phyloP scores from a whole-genome alignment of 2,888 invertebrate genomes.

The Campoplex nolae region DNA sequence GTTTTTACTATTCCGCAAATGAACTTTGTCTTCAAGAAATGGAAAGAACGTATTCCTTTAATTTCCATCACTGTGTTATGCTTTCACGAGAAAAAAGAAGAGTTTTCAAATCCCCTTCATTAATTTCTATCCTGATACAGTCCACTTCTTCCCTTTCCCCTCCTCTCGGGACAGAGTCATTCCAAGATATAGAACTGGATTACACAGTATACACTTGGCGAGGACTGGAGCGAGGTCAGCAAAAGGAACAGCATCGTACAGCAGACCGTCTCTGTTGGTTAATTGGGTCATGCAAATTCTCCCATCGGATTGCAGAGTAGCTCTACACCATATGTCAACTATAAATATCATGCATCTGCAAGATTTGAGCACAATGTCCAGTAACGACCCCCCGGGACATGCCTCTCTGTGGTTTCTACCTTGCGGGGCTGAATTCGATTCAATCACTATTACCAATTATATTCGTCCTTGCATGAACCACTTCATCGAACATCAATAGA shows the following conservation, averaged over 20 bases:
- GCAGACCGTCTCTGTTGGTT: constrained; percentile 51
- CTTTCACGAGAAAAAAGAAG: background rate
- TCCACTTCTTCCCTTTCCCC: background rate
- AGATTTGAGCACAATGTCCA: constrained; percentile 50
- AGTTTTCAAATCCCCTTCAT: constrained; percentile 23
- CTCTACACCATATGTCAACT: constrained; percentile 32
- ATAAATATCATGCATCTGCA: constrained; percentile 51
- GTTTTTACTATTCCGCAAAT: background rate
- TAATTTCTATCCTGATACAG: background rate
- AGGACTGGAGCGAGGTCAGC: constrained; percentile 55
- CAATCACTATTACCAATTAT: constrained; percentile 22
- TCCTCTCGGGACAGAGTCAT: background rate
- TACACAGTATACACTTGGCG: constrained; percentile 37
- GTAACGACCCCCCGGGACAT: constrained; percentile 12
- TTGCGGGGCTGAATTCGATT: constrained; percentile 23
- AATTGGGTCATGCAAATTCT: constrained; percentile 71
- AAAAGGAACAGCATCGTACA: constrained; percentile 51
- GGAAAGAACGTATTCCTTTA: background rate
- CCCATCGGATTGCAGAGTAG: constrained; percentile 31
- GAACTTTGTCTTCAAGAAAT: background rate
- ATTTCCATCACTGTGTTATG: constrained; percentile 15
- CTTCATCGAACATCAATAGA: background rate
- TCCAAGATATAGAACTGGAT: constrained; percentile 44
- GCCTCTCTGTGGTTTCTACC: constrained; percentile 6
- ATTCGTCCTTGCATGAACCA: background rate